Evolutionary conservation across 2,888 invertebrate genomes (phyloP).

Genomic region (Trichopria drosophilae): DNA sequence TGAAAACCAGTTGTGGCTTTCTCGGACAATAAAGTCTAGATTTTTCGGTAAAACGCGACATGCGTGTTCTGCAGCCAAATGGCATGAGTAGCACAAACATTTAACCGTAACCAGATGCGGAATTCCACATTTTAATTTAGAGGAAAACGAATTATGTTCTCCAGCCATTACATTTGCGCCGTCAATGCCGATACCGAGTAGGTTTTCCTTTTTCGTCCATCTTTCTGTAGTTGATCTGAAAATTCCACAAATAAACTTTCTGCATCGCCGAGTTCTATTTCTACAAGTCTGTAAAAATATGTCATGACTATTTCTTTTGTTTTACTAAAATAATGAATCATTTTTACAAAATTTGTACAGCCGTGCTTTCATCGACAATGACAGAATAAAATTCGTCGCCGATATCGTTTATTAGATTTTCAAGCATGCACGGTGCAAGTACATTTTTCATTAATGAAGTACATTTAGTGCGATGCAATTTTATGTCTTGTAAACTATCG

Average conservation of each 20-base stretch:
- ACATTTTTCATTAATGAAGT: slow-evolving; percentile 46
- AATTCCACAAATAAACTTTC: slow-evolving; percentile 22
- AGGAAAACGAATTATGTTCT: slow-evolving; percentile 36
- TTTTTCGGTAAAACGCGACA: no score
- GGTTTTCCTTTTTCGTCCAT: slow-evolving; percentile 32
- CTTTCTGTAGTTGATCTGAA: slow-evolving; percentile 27
- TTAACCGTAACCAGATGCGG: no score
- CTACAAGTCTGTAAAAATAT: slow-evolving; percentile 35
- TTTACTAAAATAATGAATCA: slow-evolving; percentile 34
- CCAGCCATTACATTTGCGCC: no score
- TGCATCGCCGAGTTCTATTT: slow-evolving; percentile 32
- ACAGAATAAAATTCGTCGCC: slow-evolving; percentile 42
- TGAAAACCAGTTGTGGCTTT: no score
- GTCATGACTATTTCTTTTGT: slow-evolving; percentile 28
- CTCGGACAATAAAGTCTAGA: no score
- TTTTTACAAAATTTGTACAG: slow-evolving; percentile 30
- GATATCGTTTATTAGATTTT: slow-evolving; percentile 43
- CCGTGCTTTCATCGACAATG: slow-evolving; percentile 45
- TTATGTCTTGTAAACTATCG: slow-evolving; percentile 37
- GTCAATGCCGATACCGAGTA: slow-evolving; percentile 38
- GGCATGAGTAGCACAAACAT: no score
- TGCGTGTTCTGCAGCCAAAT: no score
- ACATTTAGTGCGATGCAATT: slow-evolving; percentile 41
- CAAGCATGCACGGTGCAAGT: slow-evolving; percentile 40
- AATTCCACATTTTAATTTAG: no score